Percentiles rank a stretch among this genome's conserved stretches.
These are phyloP conservation scores for Metopia argyrocephala DNA, from an alignment of 2,888 invertebrate genomes.

Conservation along the genomic window DNA sequence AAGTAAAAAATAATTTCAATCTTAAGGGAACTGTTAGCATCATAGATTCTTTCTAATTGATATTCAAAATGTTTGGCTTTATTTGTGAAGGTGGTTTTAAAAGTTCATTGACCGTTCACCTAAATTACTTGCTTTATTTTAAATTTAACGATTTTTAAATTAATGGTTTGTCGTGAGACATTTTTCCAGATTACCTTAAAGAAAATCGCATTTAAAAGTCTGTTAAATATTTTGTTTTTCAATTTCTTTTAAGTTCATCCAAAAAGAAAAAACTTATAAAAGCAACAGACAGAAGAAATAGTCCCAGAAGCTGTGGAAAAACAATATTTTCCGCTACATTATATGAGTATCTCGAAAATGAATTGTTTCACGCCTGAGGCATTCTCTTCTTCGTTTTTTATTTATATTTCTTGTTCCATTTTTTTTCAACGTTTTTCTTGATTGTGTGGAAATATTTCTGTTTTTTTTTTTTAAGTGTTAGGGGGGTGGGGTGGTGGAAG, in stretches of 20 bases:
- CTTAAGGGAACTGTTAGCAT: no score
- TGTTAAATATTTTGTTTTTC: no score
- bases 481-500: background rate
- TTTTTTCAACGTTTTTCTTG: no score
- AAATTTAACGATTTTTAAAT: background rate
- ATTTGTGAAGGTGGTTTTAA: no score
- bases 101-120: constrained; percentile 18
- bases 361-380: constrained; percentile 56
- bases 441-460: constrained; percentile 17
- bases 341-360: constrained; percentile 38
- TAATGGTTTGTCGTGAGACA: background rate
- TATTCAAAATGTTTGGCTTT: no score
- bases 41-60: no score
- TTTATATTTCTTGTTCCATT: background rate
- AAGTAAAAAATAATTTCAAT: no score
- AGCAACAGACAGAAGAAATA: constrained; percentile 4
- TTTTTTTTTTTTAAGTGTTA: no score
- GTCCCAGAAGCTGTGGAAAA: constrained; percentile 50
- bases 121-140: constrained; percentile 7
- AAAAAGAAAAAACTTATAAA: background rate
- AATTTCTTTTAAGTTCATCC: background rate
- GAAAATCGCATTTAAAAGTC: background rate
- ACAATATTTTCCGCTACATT: constrained; percentile 61
- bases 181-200: background rate
- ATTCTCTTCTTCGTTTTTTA: constrained; percentile 1